Evolutionary conservation across 1,140 invertebrate species (phyloP), one percentile per base, ranked within the genome.

Genomic region (Caenorhabditis latens): DNA sequence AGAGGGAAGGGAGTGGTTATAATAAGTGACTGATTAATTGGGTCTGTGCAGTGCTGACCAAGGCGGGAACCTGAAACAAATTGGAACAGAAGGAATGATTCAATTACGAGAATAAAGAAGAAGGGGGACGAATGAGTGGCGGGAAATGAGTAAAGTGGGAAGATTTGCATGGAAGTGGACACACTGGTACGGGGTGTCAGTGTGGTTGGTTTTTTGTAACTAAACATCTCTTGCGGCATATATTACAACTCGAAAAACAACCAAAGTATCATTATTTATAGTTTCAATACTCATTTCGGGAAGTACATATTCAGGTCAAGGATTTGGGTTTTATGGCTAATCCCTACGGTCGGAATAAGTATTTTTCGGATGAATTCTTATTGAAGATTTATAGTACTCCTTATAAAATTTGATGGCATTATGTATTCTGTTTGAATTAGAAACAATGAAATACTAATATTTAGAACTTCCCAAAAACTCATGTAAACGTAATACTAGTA

Each of bases 21-120:
- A 79, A 79, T 79, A 79, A 79, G 71, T 79, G 71, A 50, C 46
- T 48, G 71, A 79, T 79, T 79, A 79, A 79, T 79, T 48, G 67
- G 67, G 16, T 71, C 40, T 71, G 65, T 71, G 46, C 40, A 14
- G 4, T 43, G 13, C 67, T 48, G 71, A 42, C n/a, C 14, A 79
- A 50, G 2, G 40, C n/a, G 40, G 43, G 71, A 50, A 79, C 43
- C 43, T 79, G 43, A 50, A 79, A 79, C 71, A 79, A 50, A 50
- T 79, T 53, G 71, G 71, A 50, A 79, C 71, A 79, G 71, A 50
- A 48, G 46, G 46, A 79, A 50, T 79, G 71, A 79, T 79, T 79
- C 71, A 79, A 79, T 79, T 50, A 48, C 71, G 46, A 79, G 46
- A 79, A 79, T 5, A 79, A 50, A 43, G 71, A n/a, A 19, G 71